These are phyloP conservation scores for Noctuana brunneofusca DNA, from an alignment of 2,888 invertebrate genomes.

Conservation along the genomic window DNA sequence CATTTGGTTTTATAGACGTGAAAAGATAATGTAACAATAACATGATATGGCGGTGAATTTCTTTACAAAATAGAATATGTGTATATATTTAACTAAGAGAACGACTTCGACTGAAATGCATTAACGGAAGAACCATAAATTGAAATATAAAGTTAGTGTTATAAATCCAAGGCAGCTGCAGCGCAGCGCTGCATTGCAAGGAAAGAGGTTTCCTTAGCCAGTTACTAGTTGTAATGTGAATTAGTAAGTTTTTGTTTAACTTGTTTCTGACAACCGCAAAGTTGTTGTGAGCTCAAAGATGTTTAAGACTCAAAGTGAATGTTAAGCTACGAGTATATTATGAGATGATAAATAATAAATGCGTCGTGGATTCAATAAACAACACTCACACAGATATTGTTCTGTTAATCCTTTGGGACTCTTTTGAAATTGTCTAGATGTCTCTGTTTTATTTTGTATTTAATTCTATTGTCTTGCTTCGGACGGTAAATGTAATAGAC, in stretches of 20 bases:
- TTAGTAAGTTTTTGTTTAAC: slow-evolving; percentile 26
- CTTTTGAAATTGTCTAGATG: too few species aligned
- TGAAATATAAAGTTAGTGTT: slow-evolving; percentile 39
- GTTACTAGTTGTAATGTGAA: slow-evolving; percentile 20
- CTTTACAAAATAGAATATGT: too few species aligned
- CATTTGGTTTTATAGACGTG: too few species aligned
- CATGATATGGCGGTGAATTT: too few species aligned
- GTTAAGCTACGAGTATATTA: neutral
- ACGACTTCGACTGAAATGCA: neutral
- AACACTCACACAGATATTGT: too few species aligned
- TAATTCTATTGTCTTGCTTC: too few species aligned
- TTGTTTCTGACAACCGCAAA: slow-evolving; percentile 19
- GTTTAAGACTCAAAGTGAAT: neutral
- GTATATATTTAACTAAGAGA: neutral
- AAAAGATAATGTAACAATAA: too few species aligned
- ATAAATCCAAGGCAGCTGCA: slow-evolving; percentile 40
- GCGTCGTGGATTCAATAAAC: neutral
- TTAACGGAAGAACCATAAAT: slow-evolving; percentile 36
- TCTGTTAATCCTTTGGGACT: too few species aligned
- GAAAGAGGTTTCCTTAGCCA: slow-evolving; percentile 5
- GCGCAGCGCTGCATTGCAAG: slow-evolving; percentile 36
- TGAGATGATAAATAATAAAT: too few species aligned
- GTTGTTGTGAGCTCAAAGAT: neutral
- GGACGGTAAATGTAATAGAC: too few species aligned
- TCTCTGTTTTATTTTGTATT: too few species aligned